Conservation (phyloP, 2,888 invertebrate species). For the Hydroisotoma schaefferi region DNA sequence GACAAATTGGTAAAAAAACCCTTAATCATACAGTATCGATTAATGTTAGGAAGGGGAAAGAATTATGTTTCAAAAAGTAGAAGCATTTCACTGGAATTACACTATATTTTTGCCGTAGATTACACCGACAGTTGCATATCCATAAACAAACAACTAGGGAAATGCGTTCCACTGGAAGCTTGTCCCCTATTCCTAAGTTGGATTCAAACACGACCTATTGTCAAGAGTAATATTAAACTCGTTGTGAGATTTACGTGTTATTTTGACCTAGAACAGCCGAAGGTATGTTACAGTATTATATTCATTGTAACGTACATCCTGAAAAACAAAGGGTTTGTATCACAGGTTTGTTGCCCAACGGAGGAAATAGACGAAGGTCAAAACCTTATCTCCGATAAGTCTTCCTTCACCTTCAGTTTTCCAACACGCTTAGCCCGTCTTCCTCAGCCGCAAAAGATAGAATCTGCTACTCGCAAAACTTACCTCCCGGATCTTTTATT, state of each 20-base stretch:
- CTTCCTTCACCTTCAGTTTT: neutral
- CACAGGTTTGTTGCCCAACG: neutral
- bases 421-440: too few relatives aligned
- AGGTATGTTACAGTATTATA: neutral
- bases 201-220: constrained; percentile 27
- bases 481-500: too few relatives aligned
- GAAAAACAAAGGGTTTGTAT: neutral
- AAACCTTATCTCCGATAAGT: neutral
- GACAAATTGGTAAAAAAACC: too few relatives aligned
- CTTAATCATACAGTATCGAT: too few relatives aligned
- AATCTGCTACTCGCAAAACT: too few relatives aligned
- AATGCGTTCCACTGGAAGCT: constrained; percentile 25
- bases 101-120: too few relatives aligned
- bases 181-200: constrained; percentile 29
- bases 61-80: too few relatives aligned
- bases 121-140: constrained; percentile 15
- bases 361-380: neutral
- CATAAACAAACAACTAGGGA: constrained; percentile 19
- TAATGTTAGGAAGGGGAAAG: too few relatives aligned
- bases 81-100: too few relatives aligned
- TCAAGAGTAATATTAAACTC: constrained; percentile 27
- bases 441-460: too few relatives aligned
- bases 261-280: constrained; percentile 17
- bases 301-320: neutral
- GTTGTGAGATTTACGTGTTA: constrained; percentile 38